Evolutionary conservation across 2,113 vertebrate genomes (phyloP), one percentile per base, ranked within the genome.

Genomic region (Cebus imitator): DNA sequence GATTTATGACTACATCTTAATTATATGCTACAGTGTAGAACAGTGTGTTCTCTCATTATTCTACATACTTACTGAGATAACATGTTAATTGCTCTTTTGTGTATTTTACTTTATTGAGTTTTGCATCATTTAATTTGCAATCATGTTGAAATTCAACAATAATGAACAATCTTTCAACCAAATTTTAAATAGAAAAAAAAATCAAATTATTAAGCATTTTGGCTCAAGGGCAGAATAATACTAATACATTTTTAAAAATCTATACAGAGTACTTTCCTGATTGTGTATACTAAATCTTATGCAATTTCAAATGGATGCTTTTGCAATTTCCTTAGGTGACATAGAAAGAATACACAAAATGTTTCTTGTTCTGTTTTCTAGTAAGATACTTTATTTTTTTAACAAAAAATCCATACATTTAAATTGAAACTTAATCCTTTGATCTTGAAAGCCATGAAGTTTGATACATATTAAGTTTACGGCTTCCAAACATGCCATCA

Each of bases 1-100:
- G 98, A 98, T 98, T 98, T 98, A 98, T 97, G 94, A 96, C 81
- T 97, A 48, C 76, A 87, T 95, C 96, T 98, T 97, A 98, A 98
- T 98, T 93, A 97, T 78, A 96, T 37, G 35, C 90, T 12, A 64
- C 82, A 94, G 91, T 8, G 72, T 76, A 96, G 96, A 98, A 98
- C 97, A 98, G 83, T 92, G 94, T 96, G 95, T 96, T 98, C 97
- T 82, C 93, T 95, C 66, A 86, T 88, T 89, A 88, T 91, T 98
- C 97, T 96, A 32, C 79, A 95, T 97, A 98, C 94, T 98, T 97
- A 98, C 96, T 97, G 96, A 98, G 92, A 97, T 98, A 97, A 92
- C 97, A 97, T 90, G 94, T 57, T 98, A 98, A 98, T 97, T 97
- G 96, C 95, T 76, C 98, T 97, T 97, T 92, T 97, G 98, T 97